Evolutionary conservation across 2,888 invertebrate species (phyloP).

Genomic region (Ophion ventricosus): DNA sequence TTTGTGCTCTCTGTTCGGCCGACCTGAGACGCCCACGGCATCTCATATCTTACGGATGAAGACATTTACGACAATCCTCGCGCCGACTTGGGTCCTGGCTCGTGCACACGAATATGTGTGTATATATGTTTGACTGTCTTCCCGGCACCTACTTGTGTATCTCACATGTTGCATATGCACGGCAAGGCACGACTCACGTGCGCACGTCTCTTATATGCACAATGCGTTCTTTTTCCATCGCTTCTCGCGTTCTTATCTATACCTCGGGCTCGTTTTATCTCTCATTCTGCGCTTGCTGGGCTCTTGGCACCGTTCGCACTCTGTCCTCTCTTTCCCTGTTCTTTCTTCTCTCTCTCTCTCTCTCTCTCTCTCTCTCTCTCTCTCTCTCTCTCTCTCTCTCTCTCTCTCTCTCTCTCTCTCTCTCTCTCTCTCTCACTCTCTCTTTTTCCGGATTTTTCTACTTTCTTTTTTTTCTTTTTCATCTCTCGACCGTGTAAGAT

Average conservation of each 20-base stretch:
- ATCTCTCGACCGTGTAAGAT: slow-evolving; percentile 5
- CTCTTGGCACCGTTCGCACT: slow-evolving; percentile 24
- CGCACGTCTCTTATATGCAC: slow-evolving; percentile 53
- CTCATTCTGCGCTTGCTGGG: slow-evolving; percentile 28
- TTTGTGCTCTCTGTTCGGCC: slow-evolving; percentile 51
- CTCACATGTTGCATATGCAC: slow-evolving; percentile 53
- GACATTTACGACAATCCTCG: slow-evolving; percentile 82
- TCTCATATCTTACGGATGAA: slow-evolving; percentile 83
- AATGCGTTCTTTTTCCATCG: slow-evolving; percentile 63
- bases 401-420: neutral
- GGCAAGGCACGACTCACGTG: slow-evolving; percentile 60
- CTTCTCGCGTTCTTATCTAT: slow-evolving; percentile 53
- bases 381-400: too few relatives aligned
- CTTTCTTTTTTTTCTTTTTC: neutral
- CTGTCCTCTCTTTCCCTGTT: neutral
- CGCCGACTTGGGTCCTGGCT: slow-evolving; percentile 67
- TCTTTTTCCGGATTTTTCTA: too few relatives aligned
- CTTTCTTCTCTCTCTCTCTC: neutral
- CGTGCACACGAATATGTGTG: slow-evolving; percentile 19
- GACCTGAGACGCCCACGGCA: slow-evolving; percentile 77
- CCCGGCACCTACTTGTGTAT: slow-evolving; percentile 58
- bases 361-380: neutral
- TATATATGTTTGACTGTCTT: slow-evolving; percentile 14
- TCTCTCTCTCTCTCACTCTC: neutral
- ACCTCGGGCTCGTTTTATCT: slow-evolving; percentile 47